Percentiles rank a stretch among this genome's conserved stretches.
These are phyloP conservation scores for Ostrea denselamellosa DNA, from an alignment of 1,140 invertebrate species.

Conservation along the genomic window DNA sequence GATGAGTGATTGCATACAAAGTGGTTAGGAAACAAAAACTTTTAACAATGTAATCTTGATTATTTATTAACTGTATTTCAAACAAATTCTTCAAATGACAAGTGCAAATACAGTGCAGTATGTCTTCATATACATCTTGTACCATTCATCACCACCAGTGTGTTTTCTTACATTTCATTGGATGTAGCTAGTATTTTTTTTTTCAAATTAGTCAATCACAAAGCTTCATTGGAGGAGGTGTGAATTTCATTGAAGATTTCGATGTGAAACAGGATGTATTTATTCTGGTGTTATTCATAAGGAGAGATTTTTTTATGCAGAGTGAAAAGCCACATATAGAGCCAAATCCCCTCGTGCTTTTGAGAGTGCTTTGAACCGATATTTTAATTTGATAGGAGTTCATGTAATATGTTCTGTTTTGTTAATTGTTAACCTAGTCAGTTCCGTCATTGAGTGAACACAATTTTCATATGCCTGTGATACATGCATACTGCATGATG, in stretches of 20 bases:
- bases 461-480: not conserved
- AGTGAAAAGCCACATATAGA: not conserved
- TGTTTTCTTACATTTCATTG: constrained; percentile 11
- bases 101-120: not conserved
- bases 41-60: not conserved
- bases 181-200: not conserved
- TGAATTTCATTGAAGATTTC: constrained; percentile 14
- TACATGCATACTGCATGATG: not conserved
- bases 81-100: not conserved
- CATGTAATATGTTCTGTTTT: not conserved
- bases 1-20: not conserved
- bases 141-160: not conserved
- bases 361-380: constrained; percentile 3
- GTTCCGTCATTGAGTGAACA: not conserved
- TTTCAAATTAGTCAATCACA: not conserved
- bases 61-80: not conserved
- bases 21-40: not conserved
- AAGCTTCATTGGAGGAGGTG: constrained; percentile 9
- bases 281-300: constrained; percentile 10
- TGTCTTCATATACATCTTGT: not conserved
- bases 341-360: not conserved
- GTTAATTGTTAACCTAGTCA: not conserved
- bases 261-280: not conserved
- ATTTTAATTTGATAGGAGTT: not conserved
- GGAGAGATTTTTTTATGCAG: not conserved